These are phyloP conservation scores for Aurelia coerulea DNA, from an alignment of 30 jellyfish, hydroid and myxozoan genomes.

Conservation along the genomic window DNA sequence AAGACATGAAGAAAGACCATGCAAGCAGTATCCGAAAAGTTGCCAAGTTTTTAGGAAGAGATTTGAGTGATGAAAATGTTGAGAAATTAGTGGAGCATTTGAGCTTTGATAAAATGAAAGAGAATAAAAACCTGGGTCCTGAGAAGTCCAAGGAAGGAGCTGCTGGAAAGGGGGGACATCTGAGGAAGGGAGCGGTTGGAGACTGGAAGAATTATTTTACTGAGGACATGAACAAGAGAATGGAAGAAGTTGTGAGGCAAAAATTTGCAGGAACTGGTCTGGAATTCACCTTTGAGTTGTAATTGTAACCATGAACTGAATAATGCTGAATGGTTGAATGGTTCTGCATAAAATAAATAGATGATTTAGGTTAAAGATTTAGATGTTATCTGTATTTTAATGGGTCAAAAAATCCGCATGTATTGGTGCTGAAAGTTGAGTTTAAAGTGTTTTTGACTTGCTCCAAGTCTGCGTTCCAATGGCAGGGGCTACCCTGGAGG, in stretches of 20 bases:
- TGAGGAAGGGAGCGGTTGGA: not conserved
- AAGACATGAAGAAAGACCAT: slow-evolving; percentile 43
- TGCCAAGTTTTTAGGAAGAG: slow-evolving; percentile 27
- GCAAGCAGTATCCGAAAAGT: slow-evolving; percentile 22
- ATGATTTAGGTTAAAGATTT: no score
- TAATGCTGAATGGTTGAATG: no score
- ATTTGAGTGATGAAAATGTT: not conserved
- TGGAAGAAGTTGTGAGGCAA: slow-evolving; percentile 2
- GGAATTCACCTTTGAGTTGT: not conserved
- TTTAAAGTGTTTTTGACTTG: no score
- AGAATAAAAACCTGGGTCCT: not conserved
- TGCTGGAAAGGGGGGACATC: not conserved
- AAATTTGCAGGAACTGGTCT: slow-evolving; percentile 24
- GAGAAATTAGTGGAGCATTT: slow-evolving; percentile 8
- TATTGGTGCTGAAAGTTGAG: no score
- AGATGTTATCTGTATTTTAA: no score
- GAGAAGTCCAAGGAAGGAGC: not conserved
- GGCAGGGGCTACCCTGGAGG: no score
- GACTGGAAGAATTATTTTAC: no score
- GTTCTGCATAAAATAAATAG: no score
- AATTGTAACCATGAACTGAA: no score
- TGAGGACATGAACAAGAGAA: not conserved
- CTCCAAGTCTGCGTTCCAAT: no score
- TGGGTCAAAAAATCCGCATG: no score
- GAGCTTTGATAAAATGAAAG: slow-evolving; percentile 29